Evolutionary conservation across 2,797 vertebrate genomes (phyloP), one percentile per base, ranked within the genome.

Genomic region (Phoxinus dragarum): DNA sequence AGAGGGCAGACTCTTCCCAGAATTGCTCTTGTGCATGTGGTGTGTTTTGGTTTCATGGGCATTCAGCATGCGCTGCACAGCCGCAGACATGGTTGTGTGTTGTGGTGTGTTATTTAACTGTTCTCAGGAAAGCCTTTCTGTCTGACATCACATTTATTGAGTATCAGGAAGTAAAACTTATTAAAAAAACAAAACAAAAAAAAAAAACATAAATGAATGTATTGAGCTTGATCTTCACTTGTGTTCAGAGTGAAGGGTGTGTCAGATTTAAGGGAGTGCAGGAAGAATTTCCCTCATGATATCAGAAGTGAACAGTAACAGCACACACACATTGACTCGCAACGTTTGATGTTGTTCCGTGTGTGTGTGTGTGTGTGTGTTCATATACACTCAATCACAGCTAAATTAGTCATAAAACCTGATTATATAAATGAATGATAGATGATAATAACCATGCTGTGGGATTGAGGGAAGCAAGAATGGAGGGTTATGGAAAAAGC

Each of bases 1-100:
- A 84, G 88, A 85, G 75, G 34, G 61, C 88, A 84, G 36, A n/a
- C 27, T 73, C 74, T 31, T 42, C 38, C 68, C 34, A 76, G 73
- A 23, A 75, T 38, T 42, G 73, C 34, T 44, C 11, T 14, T 75
- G 77, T 61, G 54, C 34, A 68, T 64, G 12, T 52, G 14, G 40
- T 27, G 64, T 47, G 67, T 8, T 31, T 54, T 11, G 34, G 31
- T 69, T 64, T 79, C 4, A 34, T 4, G 73, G 19, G 4, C 2
- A 44, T 31, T 31, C 16, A 73, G 71, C 9, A 27, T 38, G 49
- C 5, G 1, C 12, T 40, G 66, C 34, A 27, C 49, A 3, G 52
- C 49, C 6, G 34, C 80, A 72, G 49, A 71, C 67, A 66, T 52
- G n/a, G 52, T 40, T 61, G 68, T 61, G 68, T 44, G 38, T 34